A percentile compares a stretch with the other conserved stretches of the same genome.
Conservation (phyloP, 2,113 vertebrate genomes). For the Myxocyprinus asiaticus region DNA sequence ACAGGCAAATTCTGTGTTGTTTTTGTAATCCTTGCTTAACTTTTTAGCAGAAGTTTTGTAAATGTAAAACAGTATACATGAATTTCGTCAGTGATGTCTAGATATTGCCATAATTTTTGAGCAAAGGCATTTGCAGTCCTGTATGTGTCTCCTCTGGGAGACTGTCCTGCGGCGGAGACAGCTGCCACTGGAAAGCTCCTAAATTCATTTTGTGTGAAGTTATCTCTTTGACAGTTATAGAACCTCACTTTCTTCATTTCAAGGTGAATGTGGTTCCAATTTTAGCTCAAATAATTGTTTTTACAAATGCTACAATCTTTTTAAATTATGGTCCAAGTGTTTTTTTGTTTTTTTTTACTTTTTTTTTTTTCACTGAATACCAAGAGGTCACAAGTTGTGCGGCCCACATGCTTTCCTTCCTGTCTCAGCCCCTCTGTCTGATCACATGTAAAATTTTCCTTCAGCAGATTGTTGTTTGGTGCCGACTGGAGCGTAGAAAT, state of each 20-base stretch:
- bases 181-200: slow-evolving; percentile 73
- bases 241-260: slow-evolving; percentile 45
- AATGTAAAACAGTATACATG: background rate
- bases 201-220: slow-evolving; percentile 81
- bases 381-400: slow-evolving; percentile 66
- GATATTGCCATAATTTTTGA: background rate
- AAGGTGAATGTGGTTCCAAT: too few species aligned
- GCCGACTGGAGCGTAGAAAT: background rate
- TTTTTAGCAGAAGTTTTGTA: background rate
- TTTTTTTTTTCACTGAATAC: slow-evolving; percentile 61
- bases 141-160: slow-evolving; percentile 34
- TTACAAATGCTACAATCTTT: slow-evolving; percentile 68
- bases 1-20: background rate
- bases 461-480: slow-evolving; percentile 8
- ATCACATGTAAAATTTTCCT: slow-evolving; percentile 34
- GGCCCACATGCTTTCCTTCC: slow-evolving; percentile 48
- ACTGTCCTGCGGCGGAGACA: slow-evolving; percentile 55
- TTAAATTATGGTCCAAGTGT: slow-evolving; percentile 66
- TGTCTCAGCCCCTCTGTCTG: slow-evolving; percentile 44
- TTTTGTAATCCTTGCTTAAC: background rate
- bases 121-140: background rate
- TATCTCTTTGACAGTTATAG: slow-evolving; percentile 73
- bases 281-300: too few species aligned
- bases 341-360: slow-evolving; percentile 43
- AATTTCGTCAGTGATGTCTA: background rate